Evolutionary conservation across 2,797 vertebrate species (phyloP), one percentile per base, ranked within the genome.

Genomic region (Bradypodion ventrale): DNA sequence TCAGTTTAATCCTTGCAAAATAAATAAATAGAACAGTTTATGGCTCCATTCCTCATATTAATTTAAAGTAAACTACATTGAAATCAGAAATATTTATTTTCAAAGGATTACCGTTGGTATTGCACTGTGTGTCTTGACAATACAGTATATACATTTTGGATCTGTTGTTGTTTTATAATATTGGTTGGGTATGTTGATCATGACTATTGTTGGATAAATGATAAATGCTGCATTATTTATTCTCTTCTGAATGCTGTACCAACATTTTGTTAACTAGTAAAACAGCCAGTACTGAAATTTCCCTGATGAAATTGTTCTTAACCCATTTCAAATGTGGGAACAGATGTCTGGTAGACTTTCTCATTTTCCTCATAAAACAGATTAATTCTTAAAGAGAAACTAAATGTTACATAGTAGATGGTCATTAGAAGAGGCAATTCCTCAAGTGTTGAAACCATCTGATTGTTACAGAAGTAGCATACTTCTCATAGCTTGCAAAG

Each of bases 91-190:
- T 27, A 32, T 29, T 44, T 60, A 44, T 32, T 60, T 46, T 7
- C 29, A 23, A 46, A 12, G 15, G 44, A 78, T 35, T 49, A 29
- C 46, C 7, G 19, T n/a, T 62, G 70, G 13, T 7, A 87, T 78
- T 78, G 91, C 76, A 2, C 74, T 84, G 83, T 89, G 80, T 87
- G 68, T 88, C 35, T 75, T 78, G 75, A 91, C 93, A 88, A 79
- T n/a, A n/a, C n/a, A n/a, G n/a, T n/a, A n/a, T 65, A 78, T 27
- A 79, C 69, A 75, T 85, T 80, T 88, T 37, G 0, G 4, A 78
- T 85, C 49, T 78, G 69, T 86, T 70, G 7, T 88, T 8, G 62
- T 80, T 72, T 90, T 75, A 56, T 76, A 87, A 81, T 69, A 85
- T 21, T 46, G 29, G 7, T 46, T 65, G 23, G 15, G 16, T 63